Evolutionary conservation across 1,140 invertebrate genomes (phyloP), one percentile per base, ranked within the genome.

Genomic region (Sycophaga agraensis): DNA sequence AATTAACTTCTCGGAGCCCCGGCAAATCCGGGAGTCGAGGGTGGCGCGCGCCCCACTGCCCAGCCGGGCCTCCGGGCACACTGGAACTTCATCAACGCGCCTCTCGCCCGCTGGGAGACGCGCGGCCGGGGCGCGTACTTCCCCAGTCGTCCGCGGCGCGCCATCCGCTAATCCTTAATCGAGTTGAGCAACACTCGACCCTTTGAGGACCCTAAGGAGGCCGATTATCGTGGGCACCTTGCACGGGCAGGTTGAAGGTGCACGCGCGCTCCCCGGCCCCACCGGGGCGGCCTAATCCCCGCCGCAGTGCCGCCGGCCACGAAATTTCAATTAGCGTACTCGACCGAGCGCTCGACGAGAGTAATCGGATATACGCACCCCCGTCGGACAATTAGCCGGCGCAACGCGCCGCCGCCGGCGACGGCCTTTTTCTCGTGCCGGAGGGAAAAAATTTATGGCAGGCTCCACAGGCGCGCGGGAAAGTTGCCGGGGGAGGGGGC

Each of bases 281-380:
- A 39, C 37, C 51, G 39, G 43, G 51, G 31, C 24, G 21, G 24
- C 2, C 35, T 55, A 55, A 55, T 55, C 51, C 51, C 21, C 4
- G 12, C 21, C 16, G n/a, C 26, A 7, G n/a, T 6, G 11, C 31
- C 31, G 39, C 6, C 39, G 39, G 39, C 51, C 51, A 55, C 51
- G 51, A 31, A 55, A 37, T 31, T 31, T 31, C 34, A 55, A 40
- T 55, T 42, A 55, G 16, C 24, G 24, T 39, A 55, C 21, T 43
- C 39, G 24, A n/a, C n/a, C n/a, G n/a, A n/a, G n/a, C n/a, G n/a
- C n/a, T 16, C 12, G 19, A 26, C 28, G 28, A 35, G 22, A 42
- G 24, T 28, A 28, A 43, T 31, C 51, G 24, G 24, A 54, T 26
- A 22, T 14, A 28, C 3, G 19, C 8, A 24, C 6, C 43, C 5